A percentile compares a stretch with the other conserved stretches of the same genome.
Evolutionary conservation across 2,797 vertebrate genomes (phyloP).

Genomic region (Liasis olivaceus): DNA sequence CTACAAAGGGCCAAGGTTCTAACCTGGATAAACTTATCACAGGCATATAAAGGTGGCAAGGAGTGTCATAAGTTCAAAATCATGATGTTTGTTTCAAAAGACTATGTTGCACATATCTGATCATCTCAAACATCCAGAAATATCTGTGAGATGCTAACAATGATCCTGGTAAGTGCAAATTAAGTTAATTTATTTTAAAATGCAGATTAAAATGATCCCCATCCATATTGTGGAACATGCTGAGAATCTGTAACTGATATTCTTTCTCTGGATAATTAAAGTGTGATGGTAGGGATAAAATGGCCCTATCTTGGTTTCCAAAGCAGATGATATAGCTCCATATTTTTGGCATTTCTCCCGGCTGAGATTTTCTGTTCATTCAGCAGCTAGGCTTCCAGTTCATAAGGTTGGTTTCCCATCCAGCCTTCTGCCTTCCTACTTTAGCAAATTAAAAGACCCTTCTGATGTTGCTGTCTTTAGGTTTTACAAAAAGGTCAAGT

Average conservation of each 20-base stretch:
- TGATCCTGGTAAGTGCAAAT: background rate
- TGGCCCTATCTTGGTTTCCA: background rate
- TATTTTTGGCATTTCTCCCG: background rate
- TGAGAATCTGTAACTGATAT: background rate
- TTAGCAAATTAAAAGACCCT: background rate
- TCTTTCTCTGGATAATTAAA: background rate
- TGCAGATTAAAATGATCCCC: background rate
- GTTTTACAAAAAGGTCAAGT: background rate
- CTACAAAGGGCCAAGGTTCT: background rate
- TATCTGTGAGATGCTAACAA: background rate
- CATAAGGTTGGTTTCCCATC: background rate
- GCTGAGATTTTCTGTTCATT: background rate
- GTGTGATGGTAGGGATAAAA: background rate
- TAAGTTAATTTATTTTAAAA: background rate
- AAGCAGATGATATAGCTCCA: background rate
- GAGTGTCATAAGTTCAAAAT: background rate
- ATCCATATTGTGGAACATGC: background rate
- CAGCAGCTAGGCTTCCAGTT: background rate
- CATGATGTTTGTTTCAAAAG: background rate
- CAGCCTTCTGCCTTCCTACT: background rate
- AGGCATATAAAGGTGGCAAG: background rate
- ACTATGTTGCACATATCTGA: background rate
- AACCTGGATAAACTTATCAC: background rate
- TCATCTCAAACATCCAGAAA: background rate
- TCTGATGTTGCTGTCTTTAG: background rate